Evolutionary conservation across 2,888 invertebrate species (phyloP).

Genomic region (Apotomis capreana): DNA sequence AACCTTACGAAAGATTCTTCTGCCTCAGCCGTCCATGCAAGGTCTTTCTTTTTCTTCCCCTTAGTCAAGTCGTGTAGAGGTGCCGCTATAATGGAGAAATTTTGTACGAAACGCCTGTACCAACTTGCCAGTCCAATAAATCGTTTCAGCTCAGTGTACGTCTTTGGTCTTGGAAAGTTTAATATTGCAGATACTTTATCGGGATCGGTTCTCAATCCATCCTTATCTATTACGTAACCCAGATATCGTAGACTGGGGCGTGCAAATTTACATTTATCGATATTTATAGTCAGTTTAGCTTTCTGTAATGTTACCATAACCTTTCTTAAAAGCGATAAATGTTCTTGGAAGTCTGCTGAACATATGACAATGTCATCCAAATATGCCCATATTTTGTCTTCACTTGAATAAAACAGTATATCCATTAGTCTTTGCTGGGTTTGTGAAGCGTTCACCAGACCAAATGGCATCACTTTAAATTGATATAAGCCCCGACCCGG

Average conservation of each 20-base stretch:
- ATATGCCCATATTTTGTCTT: slow-evolving; percentile 36
- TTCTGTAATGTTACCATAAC: no score
- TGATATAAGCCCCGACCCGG: slow-evolving; percentile 33
- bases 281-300: no score
- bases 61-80: slow-evolving; percentile 14
- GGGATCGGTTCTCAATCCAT: no score
- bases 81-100: slow-evolving; percentile 10
- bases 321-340: no score
- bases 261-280: no score
- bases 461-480: slow-evolving; percentile 41
- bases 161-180: no score
- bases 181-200: no score
- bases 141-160: slow-evolving; percentile 12
- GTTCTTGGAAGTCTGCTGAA: slow-evolving; percentile 22
- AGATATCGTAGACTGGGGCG: no score
- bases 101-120: slow-evolving; percentile 11
- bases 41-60: background rate
- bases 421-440: slow-evolving; percentile 41
- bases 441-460: slow-evolving; percentile 33
- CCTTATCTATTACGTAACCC: no score
- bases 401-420: slow-evolving; percentile 26
- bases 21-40: slow-evolving; percentile 4
- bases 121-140: slow-evolving; percentile 17
- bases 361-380: slow-evolving; percentile 39
- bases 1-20: background rate